A percentile compares a stretch with the other conserved stretches of the same genome.
These are phyloP conservation scores for Cryptops parisi DNA, from an alignment of 2,888 invertebrate genomes.

Conservation along the genomic window DNA sequence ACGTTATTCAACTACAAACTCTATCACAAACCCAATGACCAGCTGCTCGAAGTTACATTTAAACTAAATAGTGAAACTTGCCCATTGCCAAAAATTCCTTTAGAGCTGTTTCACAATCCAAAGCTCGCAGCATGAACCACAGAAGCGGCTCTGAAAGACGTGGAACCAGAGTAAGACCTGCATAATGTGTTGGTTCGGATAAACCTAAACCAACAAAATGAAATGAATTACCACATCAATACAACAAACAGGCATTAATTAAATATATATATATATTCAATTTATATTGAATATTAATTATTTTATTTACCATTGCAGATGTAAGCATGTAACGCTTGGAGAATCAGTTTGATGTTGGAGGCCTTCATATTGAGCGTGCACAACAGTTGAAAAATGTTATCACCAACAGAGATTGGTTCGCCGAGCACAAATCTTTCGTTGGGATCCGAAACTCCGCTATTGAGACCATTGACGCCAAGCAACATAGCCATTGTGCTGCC, in stretches of 20 bases:
- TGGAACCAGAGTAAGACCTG: constrained; percentile 30
- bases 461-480: constrained; percentile 31
- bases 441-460: constrained; percentile 27
- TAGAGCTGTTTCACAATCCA: constrained; percentile 61
- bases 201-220: not conserved
- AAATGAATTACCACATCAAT: not conserved
- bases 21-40: too few species aligned
- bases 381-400: constrained; percentile 73
- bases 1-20: too few species aligned
- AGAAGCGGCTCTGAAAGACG: constrained; percentile 72
- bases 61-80: constrained; percentile 18
- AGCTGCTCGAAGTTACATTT: too few species aligned
- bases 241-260: not conserved
- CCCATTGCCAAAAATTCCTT: constrained; percentile 57
- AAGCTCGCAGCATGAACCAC: constrained; percentile 62
- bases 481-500: constrained; percentile 54
- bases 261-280: not conserved
- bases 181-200: constrained; percentile 2
- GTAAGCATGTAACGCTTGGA: constrained; percentile 61
- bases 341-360: constrained; percentile 55
- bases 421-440: constrained; percentile 26
- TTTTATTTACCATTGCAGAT: constrained; percentile 29
- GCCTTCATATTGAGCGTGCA: constrained; percentile 60
- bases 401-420: constrained; percentile 58
- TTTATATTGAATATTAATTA: not conserved